A percentile compares a stretch with the other conserved stretches of the same genome.
Evolutionary conservation across 2,888 invertebrate species (phyloP).

Genomic region (Cinara cedri): DNA sequence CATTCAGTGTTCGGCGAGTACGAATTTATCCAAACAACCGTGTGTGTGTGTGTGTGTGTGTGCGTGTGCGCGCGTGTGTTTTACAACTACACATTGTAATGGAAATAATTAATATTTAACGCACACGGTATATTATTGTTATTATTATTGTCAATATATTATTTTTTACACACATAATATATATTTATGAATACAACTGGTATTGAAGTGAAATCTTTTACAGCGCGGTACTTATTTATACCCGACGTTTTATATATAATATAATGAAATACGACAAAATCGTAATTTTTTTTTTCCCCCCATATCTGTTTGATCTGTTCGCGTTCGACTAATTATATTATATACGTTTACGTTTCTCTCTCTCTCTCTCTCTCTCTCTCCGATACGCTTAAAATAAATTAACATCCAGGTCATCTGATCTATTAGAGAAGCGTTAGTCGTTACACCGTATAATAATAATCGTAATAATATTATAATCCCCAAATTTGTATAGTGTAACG

Average conservation of each 20-base stretch:
- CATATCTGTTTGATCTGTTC: background rate
- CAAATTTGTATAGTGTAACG: background rate
- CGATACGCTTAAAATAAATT: slow-evolving; percentile 18
- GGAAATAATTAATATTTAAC: background rate
- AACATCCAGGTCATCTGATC: slow-evolving; percentile 26
- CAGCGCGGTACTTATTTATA: too few species aligned
- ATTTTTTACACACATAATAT: too few species aligned
- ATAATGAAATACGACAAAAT: too few species aligned
- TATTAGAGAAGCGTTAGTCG: background rate
- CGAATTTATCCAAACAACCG: slow-evolving; percentile 35
- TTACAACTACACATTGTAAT: background rate
- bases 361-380: too few species aligned
- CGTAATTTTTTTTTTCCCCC: too few species aligned
- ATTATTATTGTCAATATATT: too few species aligned
- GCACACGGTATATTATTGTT: too few species aligned
- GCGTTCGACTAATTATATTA: too few species aligned
- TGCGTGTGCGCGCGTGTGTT: background rate
- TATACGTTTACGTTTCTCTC: too few species aligned
- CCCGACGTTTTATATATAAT: too few species aligned
- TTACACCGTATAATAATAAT: background rate
- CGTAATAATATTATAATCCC: background rate
- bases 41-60: background rate
- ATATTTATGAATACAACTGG: too few species aligned
- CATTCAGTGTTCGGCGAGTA: slow-evolving; percentile 18
- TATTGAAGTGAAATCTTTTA: too few species aligned